Conservation (phyloP, 2,113 vertebrate genomes). For the Romanogobio albipinnatus region DNA sequence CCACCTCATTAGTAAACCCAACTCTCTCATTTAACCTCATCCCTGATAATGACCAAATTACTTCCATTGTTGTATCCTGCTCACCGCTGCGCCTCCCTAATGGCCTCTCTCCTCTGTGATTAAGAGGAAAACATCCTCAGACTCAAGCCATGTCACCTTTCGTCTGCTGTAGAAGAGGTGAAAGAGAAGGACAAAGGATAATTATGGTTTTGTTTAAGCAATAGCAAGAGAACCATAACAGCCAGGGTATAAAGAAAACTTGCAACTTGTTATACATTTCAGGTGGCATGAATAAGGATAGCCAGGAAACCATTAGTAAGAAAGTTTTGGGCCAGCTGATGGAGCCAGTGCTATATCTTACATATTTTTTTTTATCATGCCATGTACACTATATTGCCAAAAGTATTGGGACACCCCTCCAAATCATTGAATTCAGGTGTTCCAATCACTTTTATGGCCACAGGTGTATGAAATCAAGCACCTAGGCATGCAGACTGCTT, state of each 20-base stretch:
- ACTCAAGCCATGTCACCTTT: conserved; percentile 59
- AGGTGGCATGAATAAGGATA: not conserved
- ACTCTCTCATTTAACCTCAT: conserved; percentile 60
- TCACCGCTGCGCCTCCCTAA: conserved; percentile 58
- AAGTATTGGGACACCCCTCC: no score
- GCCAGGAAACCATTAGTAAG: not conserved
- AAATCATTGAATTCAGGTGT: no score
- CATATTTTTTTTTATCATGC: not conserved
- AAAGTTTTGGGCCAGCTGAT: not conserved
- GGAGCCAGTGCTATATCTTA: not conserved
- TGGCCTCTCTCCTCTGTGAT: conserved; percentile 67
- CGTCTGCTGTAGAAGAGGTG: conserved; percentile 59
- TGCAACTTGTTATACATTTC: not conserved
- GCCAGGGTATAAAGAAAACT: not conserved
- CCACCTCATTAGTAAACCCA: conserved; percentile 61
- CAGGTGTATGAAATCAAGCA: no score
- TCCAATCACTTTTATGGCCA: no score
- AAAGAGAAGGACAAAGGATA: conserved; percentile 63
- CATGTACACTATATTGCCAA: not conserved
- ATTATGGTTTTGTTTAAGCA: conserved; percentile 65
- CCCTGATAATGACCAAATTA: conserved; percentile 60
- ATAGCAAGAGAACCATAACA: conserved; percentile 35
- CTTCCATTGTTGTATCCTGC: conserved; percentile 55
- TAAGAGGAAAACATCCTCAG: conserved; percentile 64
- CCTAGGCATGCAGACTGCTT: no score